Percentiles rank a stretch among this genome's conserved stretches.
phyloP scores from a whole-genome alignment of 1,140 invertebrate genomes.

The Neodiprion fabricii region DNA sequence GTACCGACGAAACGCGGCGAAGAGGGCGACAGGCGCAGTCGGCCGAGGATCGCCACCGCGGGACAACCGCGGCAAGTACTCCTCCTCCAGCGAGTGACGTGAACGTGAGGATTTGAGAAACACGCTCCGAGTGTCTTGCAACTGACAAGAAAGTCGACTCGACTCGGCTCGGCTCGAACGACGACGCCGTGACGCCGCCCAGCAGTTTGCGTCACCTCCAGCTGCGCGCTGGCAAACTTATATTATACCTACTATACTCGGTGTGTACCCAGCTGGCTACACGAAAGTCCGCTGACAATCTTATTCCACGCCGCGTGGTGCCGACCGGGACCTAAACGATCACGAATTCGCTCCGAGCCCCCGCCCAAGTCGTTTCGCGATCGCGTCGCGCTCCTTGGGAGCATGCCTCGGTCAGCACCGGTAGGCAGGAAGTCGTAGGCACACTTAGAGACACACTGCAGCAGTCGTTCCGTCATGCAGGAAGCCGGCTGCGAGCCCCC shows the following conservation, averaged over 20 bases:
- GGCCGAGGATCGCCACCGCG: slow-evolving; percentile 19
- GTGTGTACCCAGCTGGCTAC: neutral
- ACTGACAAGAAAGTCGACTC: slow-evolving; percentile 23
- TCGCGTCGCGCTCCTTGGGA: too few relatives aligned
- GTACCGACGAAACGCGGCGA: slow-evolving; percentile 28
- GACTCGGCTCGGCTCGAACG: slow-evolving; percentile 15
- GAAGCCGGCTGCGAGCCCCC: neutral
- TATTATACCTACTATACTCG: slow-evolving; percentile 6
- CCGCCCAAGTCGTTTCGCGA: too few relatives aligned
- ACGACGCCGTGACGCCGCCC: slow-evolving; percentile 11
- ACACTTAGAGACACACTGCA: too few relatives aligned
- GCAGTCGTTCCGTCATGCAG: neutral
- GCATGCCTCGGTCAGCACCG: too few relatives aligned
- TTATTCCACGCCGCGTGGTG: too few relatives aligned
- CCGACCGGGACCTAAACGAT: too few relatives aligned
- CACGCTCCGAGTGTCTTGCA: too few relatives aligned
- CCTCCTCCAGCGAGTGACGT: slow-evolving; percentile 14
- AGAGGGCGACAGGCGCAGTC: slow-evolving; percentile 34
- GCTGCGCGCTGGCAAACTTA: neutral
- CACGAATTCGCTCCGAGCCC: too few relatives aligned
- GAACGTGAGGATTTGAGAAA: neutral
- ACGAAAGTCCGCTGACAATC: neutral
- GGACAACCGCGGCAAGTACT: slow-evolving; percentile 9
- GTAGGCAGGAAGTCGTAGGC: too few relatives aligned
- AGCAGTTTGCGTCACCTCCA: slow-evolving; percentile 18